phyloP scores from a whole-genome alignment of 2,888 invertebrate genomes.

The Automeris io region DNA sequence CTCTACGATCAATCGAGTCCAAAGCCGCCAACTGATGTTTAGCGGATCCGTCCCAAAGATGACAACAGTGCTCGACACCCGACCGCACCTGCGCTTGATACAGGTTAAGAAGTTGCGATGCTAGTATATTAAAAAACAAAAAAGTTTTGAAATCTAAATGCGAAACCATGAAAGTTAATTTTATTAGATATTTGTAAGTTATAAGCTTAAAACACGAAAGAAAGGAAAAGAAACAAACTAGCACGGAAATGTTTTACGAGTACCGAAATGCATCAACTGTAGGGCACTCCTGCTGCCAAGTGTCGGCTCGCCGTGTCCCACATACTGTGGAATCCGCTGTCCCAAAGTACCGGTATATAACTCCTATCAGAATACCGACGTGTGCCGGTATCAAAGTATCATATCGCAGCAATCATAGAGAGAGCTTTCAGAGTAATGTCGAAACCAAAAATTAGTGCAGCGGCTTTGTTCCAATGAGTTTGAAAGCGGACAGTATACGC shows the following conservation, averaged over 20 bases:
- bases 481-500: slow-evolving; percentile 11
- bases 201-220: slow-evolving; percentile 16
- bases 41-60: no score
- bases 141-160: no score
- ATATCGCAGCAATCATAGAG: slow-evolving; percentile 52
- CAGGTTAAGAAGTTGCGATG: no score
- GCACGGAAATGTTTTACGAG: slow-evolving; percentile 26
- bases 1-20: no score
- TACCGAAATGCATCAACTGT: slow-evolving; percentile 52
- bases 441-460: slow-evolving; percentile 37
- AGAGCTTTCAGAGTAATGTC: slow-evolving; percentile 45
- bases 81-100: no score
- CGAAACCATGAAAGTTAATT: no score
- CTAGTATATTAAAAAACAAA: no score
- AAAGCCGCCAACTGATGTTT: no score
- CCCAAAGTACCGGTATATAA: slow-evolving; percentile 11
- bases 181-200: no score
- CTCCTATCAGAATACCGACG: slow-evolving; percentile 5
- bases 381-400: slow-evolving; percentile 22
- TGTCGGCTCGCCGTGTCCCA: slow-evolving; percentile 27
- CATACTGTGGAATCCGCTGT: slow-evolving; percentile 22
- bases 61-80: no score
- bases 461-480: slow-evolving; percentile 16
- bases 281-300: slow-evolving; percentile 40
- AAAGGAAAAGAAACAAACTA: slow-evolving; percentile 21